Conservation (phyloP, 2,888 invertebrate genomes). For the Eupithecia inturbata region DNA sequence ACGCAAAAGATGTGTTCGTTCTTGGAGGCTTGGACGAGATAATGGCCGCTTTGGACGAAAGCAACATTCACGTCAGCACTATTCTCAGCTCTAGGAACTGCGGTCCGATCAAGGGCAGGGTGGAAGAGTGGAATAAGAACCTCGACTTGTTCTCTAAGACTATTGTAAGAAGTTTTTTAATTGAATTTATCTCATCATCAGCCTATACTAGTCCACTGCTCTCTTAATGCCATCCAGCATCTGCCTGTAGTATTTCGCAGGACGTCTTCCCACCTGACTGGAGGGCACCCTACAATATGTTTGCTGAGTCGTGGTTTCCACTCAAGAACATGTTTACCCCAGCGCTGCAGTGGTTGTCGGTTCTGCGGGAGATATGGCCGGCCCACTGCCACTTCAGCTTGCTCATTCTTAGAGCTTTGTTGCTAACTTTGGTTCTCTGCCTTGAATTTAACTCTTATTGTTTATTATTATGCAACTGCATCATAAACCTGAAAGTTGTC, state of each 20-base stretch:
- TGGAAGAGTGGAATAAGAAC: conserved; percentile 92
- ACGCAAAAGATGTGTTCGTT: conserved; percentile 92
- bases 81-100: conserved; percentile 94
- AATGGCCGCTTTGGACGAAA: conserved; percentile 92
- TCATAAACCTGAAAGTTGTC: too few relatives aligned
- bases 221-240: background rate
- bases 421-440: too few relatives aligned
- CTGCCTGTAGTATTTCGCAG: background rate
- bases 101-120: conserved; percentile 91
- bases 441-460: too few relatives aligned
- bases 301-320: too few relatives aligned
- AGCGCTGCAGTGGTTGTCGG: too few relatives aligned
- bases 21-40: conserved; percentile 94
- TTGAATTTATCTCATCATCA: background rate
- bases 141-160: conserved; percentile 92
- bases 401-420: too few relatives aligned
- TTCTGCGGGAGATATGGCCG: too few relatives aligned
- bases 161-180: conserved; percentile 82
- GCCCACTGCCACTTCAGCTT: too few relatives aligned
- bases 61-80: conserved; percentile 93
- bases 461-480: too few relatives aligned
- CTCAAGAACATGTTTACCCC: too few relatives aligned
- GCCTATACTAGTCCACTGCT: background rate
- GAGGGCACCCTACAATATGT: too few relatives aligned
- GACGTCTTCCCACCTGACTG: background rate